Evolutionary conservation across 1,140 invertebrate species (phyloP), one percentile per base, ranked within the genome.

Genomic region (Ceratosolen fusciceps): DNA sequence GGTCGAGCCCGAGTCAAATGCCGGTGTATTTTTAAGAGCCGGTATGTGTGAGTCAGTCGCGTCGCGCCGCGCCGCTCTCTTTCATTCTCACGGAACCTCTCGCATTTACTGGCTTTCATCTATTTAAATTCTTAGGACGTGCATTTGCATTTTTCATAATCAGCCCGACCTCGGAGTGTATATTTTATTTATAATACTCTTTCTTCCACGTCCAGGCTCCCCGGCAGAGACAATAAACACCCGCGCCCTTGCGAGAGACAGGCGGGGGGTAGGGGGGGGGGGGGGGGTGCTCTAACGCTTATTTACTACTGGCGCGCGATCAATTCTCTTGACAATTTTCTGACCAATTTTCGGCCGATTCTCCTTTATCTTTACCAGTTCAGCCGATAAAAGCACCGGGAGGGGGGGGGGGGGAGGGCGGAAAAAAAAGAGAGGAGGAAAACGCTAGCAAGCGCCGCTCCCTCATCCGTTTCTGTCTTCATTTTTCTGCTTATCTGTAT

Each of bases 241-340:
- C 37, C 37, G 34, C 31, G 34, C 21, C 60, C n/a, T n/a, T n/a
- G n/a, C n/a, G n/a, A n/a, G n/a, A n/a, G n/a, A n/a, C n/a, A n/a
- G n/a, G n/a, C n/a, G n/a, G n/a, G n/a, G n/a, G n/a, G n/a, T n/a
- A n/a, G n/a, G n/a, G n/a, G n/a, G n/a, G n/a, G n/a, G n/a, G n/a
- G n/a, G n/a, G n/a, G 34, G 60, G 60, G 14, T 7, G 31, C 34
- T 37, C 60, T 62, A 62, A 62, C 29, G 34, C 29, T 62, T 62
- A 65, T 65, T 65, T 37, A 24, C 31, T 37, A 24, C 31, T 37
- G 31, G 21, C 16, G 10, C 34, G 37, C 31, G 60, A 65, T 65
- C 60, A 65, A 65, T 65, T 65, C 26, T 65, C 60, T 31, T 8
- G 60, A 34, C 60, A 31, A 56, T 31, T 62, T 62, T 62, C 60